Evolutionary conservation across 2,888 invertebrate species (phyloP).

Genomic region (Portevinia maculata): DNA sequence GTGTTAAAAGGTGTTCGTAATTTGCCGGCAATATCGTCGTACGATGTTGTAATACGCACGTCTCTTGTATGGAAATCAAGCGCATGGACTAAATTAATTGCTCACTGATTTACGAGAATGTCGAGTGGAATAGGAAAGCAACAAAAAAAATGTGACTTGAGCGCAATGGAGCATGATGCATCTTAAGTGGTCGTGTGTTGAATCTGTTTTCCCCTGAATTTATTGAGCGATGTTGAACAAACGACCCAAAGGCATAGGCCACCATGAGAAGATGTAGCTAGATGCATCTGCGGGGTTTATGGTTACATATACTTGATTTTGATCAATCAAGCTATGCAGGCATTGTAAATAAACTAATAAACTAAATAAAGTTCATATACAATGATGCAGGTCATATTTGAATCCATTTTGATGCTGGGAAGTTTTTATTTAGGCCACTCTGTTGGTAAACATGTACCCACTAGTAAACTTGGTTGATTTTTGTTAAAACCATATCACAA

Average conservation of each 20-base stretch:
- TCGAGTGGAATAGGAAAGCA: constrained; percentile 22
- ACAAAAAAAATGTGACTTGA: constrained; percentile 17
- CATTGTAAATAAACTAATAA: too few species aligned
- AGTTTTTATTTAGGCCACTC: too few species aligned
- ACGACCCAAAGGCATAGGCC: constrained; percentile 13
- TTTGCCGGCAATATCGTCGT: constrained; percentile 56
- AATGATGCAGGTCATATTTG: too few species aligned
- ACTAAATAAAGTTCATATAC: too few species aligned
- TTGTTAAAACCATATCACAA: too few species aligned
- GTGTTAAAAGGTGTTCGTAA: constrained; percentile 71
- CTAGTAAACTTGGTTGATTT: too few species aligned
- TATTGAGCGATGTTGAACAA: constrained; percentile 33
- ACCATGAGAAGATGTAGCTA: constrained; percentile 13
- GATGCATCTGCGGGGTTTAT: background rate
- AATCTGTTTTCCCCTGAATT: background rate
- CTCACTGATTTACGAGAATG: constrained; percentile 67
- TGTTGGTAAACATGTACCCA: too few species aligned
- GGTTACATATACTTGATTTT: background rate
- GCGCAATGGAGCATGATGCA: constrained; percentile 64
- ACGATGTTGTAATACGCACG: constrained; percentile 17
- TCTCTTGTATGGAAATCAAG: constrained; percentile 65
- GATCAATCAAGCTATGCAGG: too few species aligned
- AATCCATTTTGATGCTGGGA: too few species aligned
- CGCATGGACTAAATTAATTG: constrained; percentile 72
- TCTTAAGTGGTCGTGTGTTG: constrained; percentile 68